These are phyloP conservation scores for Epinotia brunnichana DNA, from an alignment of 2,888 invertebrate species.

Conservation along the genomic window DNA sequence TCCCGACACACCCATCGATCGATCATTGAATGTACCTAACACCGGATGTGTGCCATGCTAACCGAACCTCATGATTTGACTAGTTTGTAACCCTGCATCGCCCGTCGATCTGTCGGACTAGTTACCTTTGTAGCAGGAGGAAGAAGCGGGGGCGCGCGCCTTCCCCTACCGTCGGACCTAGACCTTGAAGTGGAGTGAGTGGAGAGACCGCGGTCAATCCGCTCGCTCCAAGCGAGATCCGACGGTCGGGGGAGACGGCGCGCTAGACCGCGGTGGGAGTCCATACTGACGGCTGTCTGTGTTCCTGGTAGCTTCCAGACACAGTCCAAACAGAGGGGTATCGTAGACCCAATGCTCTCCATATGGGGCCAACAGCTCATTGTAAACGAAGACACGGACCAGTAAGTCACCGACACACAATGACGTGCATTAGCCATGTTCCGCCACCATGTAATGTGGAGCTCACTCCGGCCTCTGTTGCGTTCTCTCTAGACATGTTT, in stretches of 20 bases:
- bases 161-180: slow-evolving; percentile 25
- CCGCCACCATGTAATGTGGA: slow-evolving; percentile 61
- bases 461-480: slow-evolving; percentile 72
- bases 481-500: slow-evolving; percentile 68
- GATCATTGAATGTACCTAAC: slow-evolving; percentile 39
- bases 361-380: slow-evolving; percentile 99
- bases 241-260: slow-evolving; percentile 44
- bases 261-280: slow-evolving; percentile 45
- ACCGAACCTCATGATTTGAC: slow-evolving; percentile 40
- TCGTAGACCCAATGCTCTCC: slow-evolving; percentile 99
- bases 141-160: slow-evolving; percentile 42
- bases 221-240: slow-evolving; percentile 44
- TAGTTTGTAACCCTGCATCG: slow-evolving; percentile 56
- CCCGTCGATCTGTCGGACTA: slow-evolving; percentile 52
- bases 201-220: slow-evolving; percentile 14
- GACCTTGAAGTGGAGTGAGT: not conserved
- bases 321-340: slow-evolving; percentile 96
- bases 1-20: slow-evolving; percentile 24
- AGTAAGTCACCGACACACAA: slow-evolving; percentile 88
- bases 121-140: slow-evolving; percentile 41
- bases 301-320: slow-evolving; percentile 90
- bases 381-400: slow-evolving; percentile 98
- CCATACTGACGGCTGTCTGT: slow-evolving; percentile 72
- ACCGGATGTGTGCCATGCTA: slow-evolving; percentile 37
- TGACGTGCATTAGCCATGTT: slow-evolving; percentile 68